phyloP scores from a whole-genome alignment of 2,888 invertebrate species.

The Coelinius sp. region DNA sequence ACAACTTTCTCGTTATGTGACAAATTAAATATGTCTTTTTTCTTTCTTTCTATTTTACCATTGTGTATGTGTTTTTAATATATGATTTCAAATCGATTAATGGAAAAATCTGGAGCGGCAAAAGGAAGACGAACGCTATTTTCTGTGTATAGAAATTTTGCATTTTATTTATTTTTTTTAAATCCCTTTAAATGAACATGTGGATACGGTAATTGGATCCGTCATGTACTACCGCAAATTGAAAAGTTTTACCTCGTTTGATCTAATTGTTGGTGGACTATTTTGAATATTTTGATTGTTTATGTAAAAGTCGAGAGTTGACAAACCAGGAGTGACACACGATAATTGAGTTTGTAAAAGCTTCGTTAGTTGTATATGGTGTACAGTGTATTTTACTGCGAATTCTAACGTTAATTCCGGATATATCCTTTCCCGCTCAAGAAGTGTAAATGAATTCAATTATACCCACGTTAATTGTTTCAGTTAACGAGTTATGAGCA shows the following conservation, averaged over 20 bases:
- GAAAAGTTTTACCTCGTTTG: background rate
- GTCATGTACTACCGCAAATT: background rate
- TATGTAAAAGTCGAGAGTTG: background rate
- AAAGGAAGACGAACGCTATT: conserved; percentile 19
- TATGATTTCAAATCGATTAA: background rate
- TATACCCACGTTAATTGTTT: conserved; percentile 15
- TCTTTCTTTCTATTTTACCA: conserved; percentile 20
- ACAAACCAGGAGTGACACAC: background rate
- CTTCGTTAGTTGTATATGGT: background rate
- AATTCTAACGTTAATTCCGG: background rate
- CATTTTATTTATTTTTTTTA: background rate
- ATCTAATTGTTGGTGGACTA: background rate
- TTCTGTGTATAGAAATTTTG: background rate
- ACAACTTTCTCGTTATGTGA: conserved; percentile 54
- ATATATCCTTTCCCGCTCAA: background rate
- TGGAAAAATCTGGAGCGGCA: background rate
- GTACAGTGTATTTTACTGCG: background rate
- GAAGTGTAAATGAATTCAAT: conserved; percentile 19
- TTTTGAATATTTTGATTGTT: background rate
- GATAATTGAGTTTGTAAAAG: conserved; percentile 27
- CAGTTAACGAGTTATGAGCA: background rate
- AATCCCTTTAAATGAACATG: background rate
- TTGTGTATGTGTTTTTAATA: background rate
- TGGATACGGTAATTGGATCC: background rate
- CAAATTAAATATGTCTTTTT: conserved; percentile 39